Percentiles rank a stretch among this genome's conserved stretches.
These are phyloP conservation scores for Alentia gelatinosa DNA, from an alignment of 2,888 invertebrate species.

Conservation along the genomic window DNA sequence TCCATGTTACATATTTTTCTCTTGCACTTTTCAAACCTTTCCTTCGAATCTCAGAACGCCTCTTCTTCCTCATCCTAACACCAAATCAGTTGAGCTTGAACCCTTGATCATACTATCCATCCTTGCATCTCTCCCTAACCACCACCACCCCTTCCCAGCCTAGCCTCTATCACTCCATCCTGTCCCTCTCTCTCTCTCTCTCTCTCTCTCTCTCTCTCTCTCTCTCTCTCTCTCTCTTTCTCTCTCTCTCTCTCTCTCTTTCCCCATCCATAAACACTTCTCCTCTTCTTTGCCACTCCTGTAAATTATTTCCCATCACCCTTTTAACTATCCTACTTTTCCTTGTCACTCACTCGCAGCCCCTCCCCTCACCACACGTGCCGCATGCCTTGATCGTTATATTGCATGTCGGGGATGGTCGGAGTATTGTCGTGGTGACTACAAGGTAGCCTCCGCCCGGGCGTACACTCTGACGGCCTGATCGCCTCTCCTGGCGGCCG, in stretches of 20 bases:
- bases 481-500: not conserved
- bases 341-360: not conserved
- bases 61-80: too few species aligned
- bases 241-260: constrained; percentile 14
- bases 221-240: not conserved
- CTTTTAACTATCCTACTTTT: not conserved
- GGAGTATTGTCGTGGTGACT: not conserved
- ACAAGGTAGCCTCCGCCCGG: not conserved
- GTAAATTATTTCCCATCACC: not conserved
- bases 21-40: too few species aligned
- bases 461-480: not conserved
- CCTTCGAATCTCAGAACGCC: too few species aligned
- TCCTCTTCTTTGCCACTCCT: not conserved
- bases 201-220: not conserved
- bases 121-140: too few species aligned
- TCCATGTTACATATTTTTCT: too few species aligned
- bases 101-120: too few species aligned
- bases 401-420: not conserved
- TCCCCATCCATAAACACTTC: not conserved
- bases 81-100: too few species aligned
- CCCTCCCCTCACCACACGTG: not conserved
- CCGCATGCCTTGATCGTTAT: not conserved
- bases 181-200: not conserved
- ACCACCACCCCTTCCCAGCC: too few species aligned
- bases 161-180: not conserved